Percentiles rank a stretch among this genome's conserved stretches.
Conservation (phyloP, 92 coral and sea anemone species). For the Chrysogorgia sp. region DNA sequence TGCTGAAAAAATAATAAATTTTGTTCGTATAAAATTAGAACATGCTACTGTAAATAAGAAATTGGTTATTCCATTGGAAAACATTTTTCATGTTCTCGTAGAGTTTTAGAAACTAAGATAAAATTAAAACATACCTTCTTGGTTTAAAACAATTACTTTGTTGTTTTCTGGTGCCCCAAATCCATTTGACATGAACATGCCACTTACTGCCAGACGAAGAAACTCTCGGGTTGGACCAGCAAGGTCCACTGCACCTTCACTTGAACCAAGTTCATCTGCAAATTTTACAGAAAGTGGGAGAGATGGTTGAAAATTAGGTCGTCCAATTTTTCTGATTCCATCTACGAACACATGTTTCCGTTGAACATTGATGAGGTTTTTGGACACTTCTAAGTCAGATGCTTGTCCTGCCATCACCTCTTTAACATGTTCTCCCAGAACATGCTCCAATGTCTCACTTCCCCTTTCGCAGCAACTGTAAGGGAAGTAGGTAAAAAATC, state of each 20-base stretch:
- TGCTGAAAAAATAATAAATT: neutral
- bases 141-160: constrained; percentile 5
- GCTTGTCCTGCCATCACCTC: neutral
- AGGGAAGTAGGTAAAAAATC: neutral
- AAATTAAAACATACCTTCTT: neutral
- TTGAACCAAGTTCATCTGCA: constrained; percentile 18
- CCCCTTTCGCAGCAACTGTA: too few species aligned
- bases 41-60: too few species aligned
- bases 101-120: too few species aligned
- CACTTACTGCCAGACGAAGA: neutral
- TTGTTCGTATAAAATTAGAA: neutral
- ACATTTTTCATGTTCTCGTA: too few species aligned
- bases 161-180: neutral
- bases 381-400: neutral
- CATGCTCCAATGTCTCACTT: neutral
- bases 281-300: constrained; percentile 28
- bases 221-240: constrained; percentile 35
- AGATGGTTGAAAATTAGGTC: constrained; percentile 11
- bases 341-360: constrained; percentile 30
- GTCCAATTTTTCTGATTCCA: constrained; percentile 4
- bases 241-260: constrained; percentile 19
- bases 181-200: neutral
- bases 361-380: constrained; percentile 18
- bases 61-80: too few species aligned
- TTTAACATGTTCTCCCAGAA: neutral